These are phyloP conservation scores for Labroides dimidiatus DNA, from an alignment of 2,797 vertebrate species.

Conservation along the genomic window DNA sequence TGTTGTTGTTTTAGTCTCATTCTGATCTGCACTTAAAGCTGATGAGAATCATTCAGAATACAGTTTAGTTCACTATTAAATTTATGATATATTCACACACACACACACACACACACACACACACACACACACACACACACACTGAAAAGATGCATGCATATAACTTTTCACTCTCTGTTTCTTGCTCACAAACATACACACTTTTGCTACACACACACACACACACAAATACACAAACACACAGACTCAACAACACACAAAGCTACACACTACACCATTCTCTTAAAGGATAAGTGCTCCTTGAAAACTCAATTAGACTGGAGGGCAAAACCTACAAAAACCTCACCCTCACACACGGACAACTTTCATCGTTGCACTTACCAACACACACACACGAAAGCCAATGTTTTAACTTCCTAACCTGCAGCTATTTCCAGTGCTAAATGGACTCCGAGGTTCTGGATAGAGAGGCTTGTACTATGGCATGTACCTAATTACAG, in stretches of 20 bases:
- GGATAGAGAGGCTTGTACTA: conserved; percentile 58
- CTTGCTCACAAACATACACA: conserved; percentile 23
- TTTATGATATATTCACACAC: neutral
- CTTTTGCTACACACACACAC: conserved; percentile 6
- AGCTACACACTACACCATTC: conserved; percentile 32
- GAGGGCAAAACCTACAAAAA: conserved; percentile 66
- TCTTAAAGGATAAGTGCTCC: conserved; percentile 73
- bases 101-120: neutral
- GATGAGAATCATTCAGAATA: too few relatives aligned
- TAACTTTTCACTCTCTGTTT: conserved; percentile 10
- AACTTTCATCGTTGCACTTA: conserved; percentile 12
- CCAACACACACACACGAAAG: conserved; percentile 19
- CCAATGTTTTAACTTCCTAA: conserved; percentile 60
- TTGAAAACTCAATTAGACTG: conserved; percentile 78
- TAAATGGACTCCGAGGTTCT: conserved; percentile 73
- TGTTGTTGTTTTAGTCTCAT: too few relatives aligned
- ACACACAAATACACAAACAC: conserved; percentile 19
- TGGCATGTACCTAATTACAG: conserved; percentile 68
- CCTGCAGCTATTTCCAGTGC: conserved; percentile 73
- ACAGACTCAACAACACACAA: conserved; percentile 17
- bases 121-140: neutral
- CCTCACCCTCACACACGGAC: conserved; percentile 33
- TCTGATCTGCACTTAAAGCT: too few relatives aligned
- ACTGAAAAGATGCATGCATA: conserved; percentile 5
- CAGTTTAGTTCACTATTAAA: too few relatives aligned